phyloP scores from a whole-genome alignment of 2,888 invertebrate genomes.

The Dicycla oo region DNA sequence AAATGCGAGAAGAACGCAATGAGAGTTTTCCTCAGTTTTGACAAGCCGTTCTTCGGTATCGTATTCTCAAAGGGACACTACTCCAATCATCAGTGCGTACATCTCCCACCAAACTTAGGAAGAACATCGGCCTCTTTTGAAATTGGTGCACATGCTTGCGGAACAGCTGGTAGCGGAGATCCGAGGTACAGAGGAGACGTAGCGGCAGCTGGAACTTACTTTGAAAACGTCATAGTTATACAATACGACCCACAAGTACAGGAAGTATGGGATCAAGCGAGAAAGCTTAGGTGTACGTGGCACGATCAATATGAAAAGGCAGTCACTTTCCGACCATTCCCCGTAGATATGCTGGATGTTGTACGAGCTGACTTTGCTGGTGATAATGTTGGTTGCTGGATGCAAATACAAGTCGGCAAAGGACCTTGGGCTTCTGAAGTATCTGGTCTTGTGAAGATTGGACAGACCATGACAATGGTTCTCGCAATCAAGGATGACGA shows the following conservation, averaged over 20 bases:
- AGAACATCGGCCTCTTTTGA: constrained; percentile 97
- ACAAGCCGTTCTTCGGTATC: constrained; percentile 98
- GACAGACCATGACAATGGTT: constrained; percentile 99
- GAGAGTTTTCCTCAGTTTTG: constrained; percentile 98
- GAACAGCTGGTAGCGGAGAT: constrained; percentile 97
- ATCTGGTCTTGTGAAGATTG: constrained; percentile 97
- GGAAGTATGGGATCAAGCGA: constrained; percentile 98
- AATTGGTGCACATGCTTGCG: constrained; percentile 97
- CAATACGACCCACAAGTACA: constrained; percentile 98
- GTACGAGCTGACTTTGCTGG: constrained; percentile 98
- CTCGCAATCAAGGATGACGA: constrained; percentile 98
- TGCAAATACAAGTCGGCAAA: constrained; percentile 98
- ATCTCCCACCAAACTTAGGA: constrained; percentile 96
- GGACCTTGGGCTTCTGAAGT: constrained; percentile 99
- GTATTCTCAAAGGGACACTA: constrained; percentile 98
- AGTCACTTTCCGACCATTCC: constrained; percentile 98
- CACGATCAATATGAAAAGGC: constrained; percentile 99
- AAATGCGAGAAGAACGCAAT: constrained; percentile 98
- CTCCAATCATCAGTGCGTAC: constrained; percentile 97
- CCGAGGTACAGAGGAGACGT: constrained; percentile 97
- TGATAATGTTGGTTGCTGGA: constrained; percentile 99
- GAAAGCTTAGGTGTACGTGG: constrained; percentile 98
- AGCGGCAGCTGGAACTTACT: constrained; percentile 97
- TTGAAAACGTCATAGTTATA: constrained; percentile 98
- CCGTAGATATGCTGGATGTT: constrained; percentile 98